Evolutionary conservation across 92 coral and sea anemone species (phyloP), one percentile per base, ranked within the genome.

Genomic region (Scolanthus callimorphus): DNA sequence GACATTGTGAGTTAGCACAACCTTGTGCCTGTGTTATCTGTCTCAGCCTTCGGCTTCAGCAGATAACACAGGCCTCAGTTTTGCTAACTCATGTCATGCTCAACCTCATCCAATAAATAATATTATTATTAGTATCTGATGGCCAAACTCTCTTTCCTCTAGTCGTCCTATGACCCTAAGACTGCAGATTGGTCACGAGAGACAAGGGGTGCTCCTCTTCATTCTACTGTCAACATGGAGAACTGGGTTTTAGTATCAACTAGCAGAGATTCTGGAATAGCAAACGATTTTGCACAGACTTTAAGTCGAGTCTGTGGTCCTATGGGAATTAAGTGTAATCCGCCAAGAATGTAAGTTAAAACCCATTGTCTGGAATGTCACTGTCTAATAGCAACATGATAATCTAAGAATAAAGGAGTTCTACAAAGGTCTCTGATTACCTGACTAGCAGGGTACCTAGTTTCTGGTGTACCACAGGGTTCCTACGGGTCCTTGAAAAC

Each of bases 101-200:
- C 29, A 19, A 0, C 0, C 25, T 1, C 10, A 17, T 52, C 17
- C 25, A 53, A n/a, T 15, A 34, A 15, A 6, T 6, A 21, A n/a
- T 9, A 0, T 25, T 1, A 11, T 2, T 6, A 34, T 34, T 34
- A 34, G 8, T 34, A 34, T 6, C 41, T 34, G 41, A 6, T 70
- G 1, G 56, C 19, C n/a, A n/a, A n/a, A n/a, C n/a, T 6, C 13
- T 49, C 25, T 31, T 10, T 28, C 20, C 8, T 65, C 23, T 45
- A 92, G 98, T 80, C 47, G 11, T 28, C 31, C 11, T 88, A 84
- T 70, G 85, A 92, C 44, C 85, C 86, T 3, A 83, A 69, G 47
- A 31, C 67, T 10, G 98, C 98, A 13, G 98, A 92, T 4, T 92
- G 98, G 98, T 81, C 92, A 8, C 60, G 81, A 12, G 96, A 92